These are phyloP conservation scores for Spicauda simplicius DNA, from an alignment of 2,888 invertebrate species.

Conservation along the genomic window DNA sequence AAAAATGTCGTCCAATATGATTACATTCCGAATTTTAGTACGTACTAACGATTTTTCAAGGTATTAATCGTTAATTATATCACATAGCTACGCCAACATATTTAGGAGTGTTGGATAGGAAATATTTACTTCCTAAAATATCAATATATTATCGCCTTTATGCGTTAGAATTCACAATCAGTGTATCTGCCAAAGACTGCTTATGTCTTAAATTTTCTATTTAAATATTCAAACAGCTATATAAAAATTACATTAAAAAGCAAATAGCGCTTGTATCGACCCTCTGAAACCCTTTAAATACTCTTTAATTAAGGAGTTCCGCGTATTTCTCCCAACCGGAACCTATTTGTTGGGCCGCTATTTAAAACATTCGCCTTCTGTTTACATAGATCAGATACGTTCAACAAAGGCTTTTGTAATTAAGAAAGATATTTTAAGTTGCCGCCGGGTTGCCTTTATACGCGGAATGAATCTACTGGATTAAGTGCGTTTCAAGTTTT, in stretches of 20 bases:
- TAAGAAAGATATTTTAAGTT: conserved; percentile 84
- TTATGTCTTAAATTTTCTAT: neutral
- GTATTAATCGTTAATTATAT: too few relatives aligned
- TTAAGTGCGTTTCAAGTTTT: conserved; percentile 75
- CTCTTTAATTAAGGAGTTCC: conserved; percentile 76
- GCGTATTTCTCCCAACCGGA: conserved; percentile 77
- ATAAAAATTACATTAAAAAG: conserved; percentile 27
- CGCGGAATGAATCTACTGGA: conserved; percentile 81
- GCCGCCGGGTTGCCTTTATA: conserved; percentile 82
- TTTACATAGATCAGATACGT: conserved; percentile 85
- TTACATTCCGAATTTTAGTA: too few relatives aligned
- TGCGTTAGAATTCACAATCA: too few relatives aligned
- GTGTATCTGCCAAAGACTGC: too few relatives aligned
- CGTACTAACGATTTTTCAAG: too few relatives aligned
- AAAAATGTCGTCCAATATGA: too few relatives aligned
- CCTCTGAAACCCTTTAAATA: conserved; percentile 61
- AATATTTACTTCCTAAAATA: too few relatives aligned
- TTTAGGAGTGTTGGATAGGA: too few relatives aligned
- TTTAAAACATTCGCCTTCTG: conserved; percentile 83
- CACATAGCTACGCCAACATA: too few relatives aligned
- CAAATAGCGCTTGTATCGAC: conserved; percentile 39
- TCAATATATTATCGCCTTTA: too few relatives aligned
- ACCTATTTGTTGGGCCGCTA: conserved; percentile 82
- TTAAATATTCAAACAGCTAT: conserved; percentile 26
- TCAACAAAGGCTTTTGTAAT: conserved; percentile 85